phyloP scores from a whole-genome alignment of 2,888 invertebrate species.

The Drosophila anomelani region DNA sequence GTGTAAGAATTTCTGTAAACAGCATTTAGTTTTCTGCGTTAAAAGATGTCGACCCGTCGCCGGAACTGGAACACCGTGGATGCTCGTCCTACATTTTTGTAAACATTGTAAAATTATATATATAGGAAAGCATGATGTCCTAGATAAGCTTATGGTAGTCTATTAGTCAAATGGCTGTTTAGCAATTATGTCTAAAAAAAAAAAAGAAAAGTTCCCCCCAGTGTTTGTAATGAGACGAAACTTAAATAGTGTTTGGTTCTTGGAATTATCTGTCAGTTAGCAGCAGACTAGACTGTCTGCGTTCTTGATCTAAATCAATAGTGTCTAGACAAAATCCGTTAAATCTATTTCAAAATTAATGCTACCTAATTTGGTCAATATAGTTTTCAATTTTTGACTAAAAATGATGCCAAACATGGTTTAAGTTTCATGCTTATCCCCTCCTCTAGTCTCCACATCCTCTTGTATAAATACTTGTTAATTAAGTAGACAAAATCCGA shows the following conservation, averaged over 20 bases:
- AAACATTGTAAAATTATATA: constrained; percentile 51
- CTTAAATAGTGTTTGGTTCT: constrained; percentile 64
- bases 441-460: neutral
- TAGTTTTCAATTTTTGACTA: constrained; percentile 3
- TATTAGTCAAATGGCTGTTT: constrained; percentile 63
- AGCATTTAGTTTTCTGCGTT: constrained; percentile 58
- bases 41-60: constrained; percentile 61
- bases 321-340: constrained; percentile 23
- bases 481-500: constrained; percentile 45
- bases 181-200: constrained; percentile 39
- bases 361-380: constrained; percentile 7
- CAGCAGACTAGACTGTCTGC: neutral
- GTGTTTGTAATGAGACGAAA: constrained; percentile 51
- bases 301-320: constrained; percentile 13
- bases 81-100: constrained; percentile 34
- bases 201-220: constrained; percentile 7
- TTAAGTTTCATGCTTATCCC: constrained; percentile 51
- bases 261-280: neutral
- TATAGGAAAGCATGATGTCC: constrained; percentile 49
- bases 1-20: constrained; percentile 55
- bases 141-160: constrained; percentile 65
- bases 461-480: constrained; percentile 48
- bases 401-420: constrained; percentile 48
- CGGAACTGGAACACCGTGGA: constrained; percentile 27
- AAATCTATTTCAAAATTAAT: constrained; percentile 1